A percentile compares a stretch with the other conserved stretches of the same genome.
These are phyloP conservation scores for Pseudococcus viburni DNA, from an alignment of 2,888 invertebrate species.

Conservation along the genomic window DNA sequence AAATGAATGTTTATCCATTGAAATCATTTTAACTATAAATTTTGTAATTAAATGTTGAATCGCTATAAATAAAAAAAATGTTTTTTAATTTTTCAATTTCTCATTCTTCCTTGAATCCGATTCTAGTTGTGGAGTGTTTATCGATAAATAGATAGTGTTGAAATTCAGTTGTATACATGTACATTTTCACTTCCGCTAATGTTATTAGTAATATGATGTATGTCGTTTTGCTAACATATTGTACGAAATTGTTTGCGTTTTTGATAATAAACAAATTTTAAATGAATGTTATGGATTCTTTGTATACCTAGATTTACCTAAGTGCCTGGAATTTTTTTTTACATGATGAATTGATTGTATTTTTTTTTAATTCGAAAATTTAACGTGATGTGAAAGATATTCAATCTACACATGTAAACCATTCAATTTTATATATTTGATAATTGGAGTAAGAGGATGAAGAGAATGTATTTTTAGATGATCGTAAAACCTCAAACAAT, in stretches of 20 bases:
- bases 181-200: slow-evolving; percentile 52
- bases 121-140: slow-evolving; percentile 34
- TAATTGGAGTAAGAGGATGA: too few species aligned
- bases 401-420: too few species aligned
- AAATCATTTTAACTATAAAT: slow-evolving; percentile 21
- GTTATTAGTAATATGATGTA: slow-evolving; percentile 48
- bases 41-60: slow-evolving; percentile 36
- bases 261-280: slow-evolving; percentile 60
- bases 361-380: too few species aligned
- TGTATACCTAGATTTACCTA: neutral
- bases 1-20: slow-evolving; percentile 10
- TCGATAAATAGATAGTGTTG: slow-evolving; percentile 38
- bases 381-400: too few species aligned
- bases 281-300: slow-evolving; percentile 15
- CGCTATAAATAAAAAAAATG: slow-evolving; percentile 21
- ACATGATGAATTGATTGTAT: too few species aligned
- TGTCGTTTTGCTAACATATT: slow-evolving; percentile 53
- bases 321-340: neutral
- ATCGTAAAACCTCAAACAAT: neutral
- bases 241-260: slow-evolving; percentile 64
- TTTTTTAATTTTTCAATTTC: slow-evolving; percentile 47
- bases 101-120: slow-evolving; percentile 41
- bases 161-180: slow-evolving; percentile 56
- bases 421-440: too few species aligned
- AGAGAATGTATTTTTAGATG: too few species aligned